phyloP scores from a whole-genome alignment of 2,888 invertebrate species.

The Tenthredo scrophulariae region DNA sequence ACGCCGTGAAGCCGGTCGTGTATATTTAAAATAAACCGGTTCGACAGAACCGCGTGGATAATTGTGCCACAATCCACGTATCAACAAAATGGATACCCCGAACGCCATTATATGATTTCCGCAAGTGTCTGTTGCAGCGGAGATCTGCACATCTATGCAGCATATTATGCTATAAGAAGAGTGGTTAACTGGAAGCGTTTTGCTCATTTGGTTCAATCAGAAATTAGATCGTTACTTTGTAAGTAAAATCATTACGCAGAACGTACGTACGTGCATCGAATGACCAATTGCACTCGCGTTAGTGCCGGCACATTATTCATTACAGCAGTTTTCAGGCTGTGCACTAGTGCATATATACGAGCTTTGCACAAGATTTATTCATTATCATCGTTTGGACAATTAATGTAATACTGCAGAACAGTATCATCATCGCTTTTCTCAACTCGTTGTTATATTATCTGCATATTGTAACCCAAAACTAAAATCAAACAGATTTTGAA shows the following conservation, averaged over 20 bases:
- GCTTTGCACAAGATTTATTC: neutral
- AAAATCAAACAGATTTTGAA: no score
- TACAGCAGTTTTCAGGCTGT: neutral
- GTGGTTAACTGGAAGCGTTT: constrained; percentile 6
- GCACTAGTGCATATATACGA: neutral
- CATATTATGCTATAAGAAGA: neutral
- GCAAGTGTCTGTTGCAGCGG: neutral
- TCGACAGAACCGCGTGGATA: no score
- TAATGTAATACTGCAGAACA: neutral
- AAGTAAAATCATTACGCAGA: constrained; percentile 3
- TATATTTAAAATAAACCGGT: neutral
- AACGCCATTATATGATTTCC: neutral
- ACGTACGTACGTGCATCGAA: neutral
- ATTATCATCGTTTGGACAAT: neutral
- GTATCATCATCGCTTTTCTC: neutral
- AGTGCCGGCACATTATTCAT: neutral
- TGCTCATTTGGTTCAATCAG: constrained; percentile 31
- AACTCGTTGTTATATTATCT: neutral
- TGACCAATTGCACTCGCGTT: neutral
- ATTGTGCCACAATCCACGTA: neutral
- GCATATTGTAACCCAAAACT: no score
- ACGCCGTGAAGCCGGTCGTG: neutral
- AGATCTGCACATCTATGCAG: neutral
- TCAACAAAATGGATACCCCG: neutral
- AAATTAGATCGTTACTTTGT: constrained; percentile 21